These are phyloP conservation scores for Trachops cirrhosus DNA, from an alignment of 2,797 vertebrate genomes.

Conservation along the genomic window DNA sequence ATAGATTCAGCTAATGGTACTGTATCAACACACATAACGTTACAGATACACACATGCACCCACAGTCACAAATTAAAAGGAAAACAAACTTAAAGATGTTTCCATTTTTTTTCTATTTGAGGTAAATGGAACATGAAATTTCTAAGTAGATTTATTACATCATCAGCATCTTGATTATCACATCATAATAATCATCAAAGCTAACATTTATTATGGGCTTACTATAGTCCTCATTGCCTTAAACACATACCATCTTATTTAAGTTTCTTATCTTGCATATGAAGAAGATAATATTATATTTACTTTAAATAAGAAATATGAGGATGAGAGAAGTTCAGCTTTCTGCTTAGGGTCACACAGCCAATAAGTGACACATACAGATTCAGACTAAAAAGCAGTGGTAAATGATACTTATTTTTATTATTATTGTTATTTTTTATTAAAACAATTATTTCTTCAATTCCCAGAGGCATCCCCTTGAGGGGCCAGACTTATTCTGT, in stretches of 20 bases:
- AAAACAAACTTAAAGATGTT: background rate
- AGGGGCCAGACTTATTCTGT: background rate
- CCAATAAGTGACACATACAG: background rate
- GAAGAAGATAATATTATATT: background rate
- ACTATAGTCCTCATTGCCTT: background rate
- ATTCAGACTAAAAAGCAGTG: background rate
- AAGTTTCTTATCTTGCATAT: background rate
- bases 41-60: background rate
- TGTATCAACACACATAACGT: background rate
- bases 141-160: background rate
- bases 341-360: background rate
- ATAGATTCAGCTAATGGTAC: background rate
- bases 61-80: background rate
- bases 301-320: background rate
- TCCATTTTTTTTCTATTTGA: background rate
- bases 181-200: background rate
- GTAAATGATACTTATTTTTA: background rate
- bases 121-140: background rate
- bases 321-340: background rate
- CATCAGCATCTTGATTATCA: background rate
- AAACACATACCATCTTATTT: background rate
- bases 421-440: background rate
- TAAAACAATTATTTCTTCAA: background rate
- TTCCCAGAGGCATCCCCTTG: background rate
- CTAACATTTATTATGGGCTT: background rate